Evolutionary conservation across 2,113 vertebrate species (phyloP).

Genomic region (Paraplagusia blochii): DNA sequence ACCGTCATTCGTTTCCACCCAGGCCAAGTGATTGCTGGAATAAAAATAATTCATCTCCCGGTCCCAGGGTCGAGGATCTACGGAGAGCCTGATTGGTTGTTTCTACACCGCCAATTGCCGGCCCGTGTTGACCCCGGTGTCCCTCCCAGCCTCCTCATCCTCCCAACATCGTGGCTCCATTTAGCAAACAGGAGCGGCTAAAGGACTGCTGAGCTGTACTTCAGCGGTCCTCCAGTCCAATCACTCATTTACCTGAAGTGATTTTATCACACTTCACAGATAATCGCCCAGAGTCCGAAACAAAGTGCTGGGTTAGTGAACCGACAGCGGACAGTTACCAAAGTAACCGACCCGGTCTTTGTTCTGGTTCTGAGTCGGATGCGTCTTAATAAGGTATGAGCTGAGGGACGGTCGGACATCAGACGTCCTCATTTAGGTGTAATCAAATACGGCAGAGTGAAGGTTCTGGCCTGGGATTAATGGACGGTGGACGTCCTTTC

Average conservation of each 20-base stretch:
- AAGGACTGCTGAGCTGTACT: constrained; percentile 75
- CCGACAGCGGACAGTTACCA: constrained; percentile 65
- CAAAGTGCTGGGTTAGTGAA: constrained; percentile 65
- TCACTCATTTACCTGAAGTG: constrained; percentile 78
- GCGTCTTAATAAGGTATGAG: constrained; percentile 51
- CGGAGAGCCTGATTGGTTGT: constrained; percentile 64
- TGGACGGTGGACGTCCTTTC: constrained; percentile 66
- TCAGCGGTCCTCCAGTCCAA: constrained; percentile 74
- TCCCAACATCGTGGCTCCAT: constrained; percentile 69
- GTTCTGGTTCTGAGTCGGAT: constrained; percentile 11
- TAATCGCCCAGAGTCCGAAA: constrained; percentile 63
- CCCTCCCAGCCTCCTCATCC: constrained; percentile 73
- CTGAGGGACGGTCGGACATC: constrained; percentile 12
- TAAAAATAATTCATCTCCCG: constrained; percentile 58
- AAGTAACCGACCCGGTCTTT: constrained; percentile 59
- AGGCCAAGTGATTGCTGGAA: constrained; percentile 69
- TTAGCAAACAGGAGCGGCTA: constrained; percentile 74
- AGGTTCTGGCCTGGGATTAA: constrained; percentile 70
- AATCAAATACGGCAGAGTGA: constrained; percentile 64
- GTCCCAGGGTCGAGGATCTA: constrained; percentile 61
- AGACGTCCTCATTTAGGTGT: constrained; percentile 61
- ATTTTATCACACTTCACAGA: constrained; percentile 76
- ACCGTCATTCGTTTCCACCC: constrained; percentile 61
- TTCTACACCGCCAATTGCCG: constrained; percentile 59
- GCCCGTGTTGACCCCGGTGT: constrained; percentile 53